Evolutionary conservation across 1,140 invertebrate species (phyloP).

Genomic region (Dolichoris vasculosae): DNA sequence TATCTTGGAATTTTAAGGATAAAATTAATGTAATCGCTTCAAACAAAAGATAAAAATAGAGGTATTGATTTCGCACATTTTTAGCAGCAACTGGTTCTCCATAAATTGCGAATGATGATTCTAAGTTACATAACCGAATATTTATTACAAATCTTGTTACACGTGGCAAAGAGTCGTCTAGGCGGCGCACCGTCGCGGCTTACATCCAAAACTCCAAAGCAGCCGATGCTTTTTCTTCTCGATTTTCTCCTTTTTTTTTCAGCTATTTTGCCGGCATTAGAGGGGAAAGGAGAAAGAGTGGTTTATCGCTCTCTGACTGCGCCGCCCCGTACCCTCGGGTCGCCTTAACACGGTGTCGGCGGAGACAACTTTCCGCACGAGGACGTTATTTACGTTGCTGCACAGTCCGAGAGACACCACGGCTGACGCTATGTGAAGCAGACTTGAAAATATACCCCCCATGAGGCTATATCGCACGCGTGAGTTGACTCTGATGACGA

Average conservation of each 20-base stretch:
- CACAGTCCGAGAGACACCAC: not conserved
- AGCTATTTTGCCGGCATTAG: not conserved
- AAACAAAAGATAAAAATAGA: too few relatives aligned
- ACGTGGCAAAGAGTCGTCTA: not conserved
- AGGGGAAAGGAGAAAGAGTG: conserved; percentile 4
- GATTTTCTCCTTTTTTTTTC: conserved; percentile 35
- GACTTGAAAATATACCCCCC: conserved; percentile 18
- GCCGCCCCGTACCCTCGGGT: not conserved
- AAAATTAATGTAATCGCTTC: too few relatives aligned
- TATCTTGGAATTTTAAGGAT: too few relatives aligned
- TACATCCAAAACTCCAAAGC: conserved; percentile 23
- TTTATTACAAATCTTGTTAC: not conserved
- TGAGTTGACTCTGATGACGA: not conserved
- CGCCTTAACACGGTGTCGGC: not conserved
- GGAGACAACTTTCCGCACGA: conserved; percentile 12
- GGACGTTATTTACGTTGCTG: conserved; percentile 37
- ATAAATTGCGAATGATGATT: not conserved
- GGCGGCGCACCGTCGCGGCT: not conserved
- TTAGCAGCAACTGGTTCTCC: not conserved
- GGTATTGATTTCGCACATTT: not conserved
- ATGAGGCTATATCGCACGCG: not conserved
- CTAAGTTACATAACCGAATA: not conserved
- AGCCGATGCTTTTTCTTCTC: conserved; percentile 54
- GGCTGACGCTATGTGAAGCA: not conserved
- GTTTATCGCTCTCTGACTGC: conserved; percentile 33